phyloP scores from a whole-genome alignment of 1,140 invertebrate species.

The Sycobia sp. region DNA sequence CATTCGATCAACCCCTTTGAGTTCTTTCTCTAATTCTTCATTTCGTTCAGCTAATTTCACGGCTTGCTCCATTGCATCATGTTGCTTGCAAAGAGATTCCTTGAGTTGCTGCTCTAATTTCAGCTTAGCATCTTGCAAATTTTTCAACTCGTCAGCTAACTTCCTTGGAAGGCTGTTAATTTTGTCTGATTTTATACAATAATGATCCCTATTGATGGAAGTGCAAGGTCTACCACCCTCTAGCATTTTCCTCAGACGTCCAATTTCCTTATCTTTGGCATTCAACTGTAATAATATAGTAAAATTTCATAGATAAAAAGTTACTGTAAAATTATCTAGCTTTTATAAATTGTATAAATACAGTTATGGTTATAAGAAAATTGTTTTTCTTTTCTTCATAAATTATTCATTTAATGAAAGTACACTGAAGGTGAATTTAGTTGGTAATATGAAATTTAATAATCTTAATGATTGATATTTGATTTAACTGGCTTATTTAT shows the following conservation, averaged over 20 bases:
- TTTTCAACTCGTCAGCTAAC: slow-evolving; percentile 55
- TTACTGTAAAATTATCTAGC: background rate
- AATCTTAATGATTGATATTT: no score
- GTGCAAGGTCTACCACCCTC: slow-evolving; percentile 67
- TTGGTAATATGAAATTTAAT: no score
- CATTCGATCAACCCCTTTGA: slow-evolving; percentile 70
- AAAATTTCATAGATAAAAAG: background rate
- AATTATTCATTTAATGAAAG: no score
- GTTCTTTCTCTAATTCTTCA: slow-evolving; percentile 68
- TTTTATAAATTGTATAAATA: background rate
- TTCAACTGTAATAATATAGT: slow-evolving; percentile 43
- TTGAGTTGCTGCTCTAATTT: slow-evolving; percentile 66
- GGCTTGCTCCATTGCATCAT: slow-evolving; percentile 74
- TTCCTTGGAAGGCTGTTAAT: slow-evolving; percentile 43
- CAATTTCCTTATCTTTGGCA: slow-evolving; percentile 67
- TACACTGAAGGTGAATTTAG: no score
- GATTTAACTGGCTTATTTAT: no score
- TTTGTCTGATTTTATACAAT: slow-evolving; percentile 58
- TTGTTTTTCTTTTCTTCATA: no score
- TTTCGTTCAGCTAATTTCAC: slow-evolving; percentile 72
- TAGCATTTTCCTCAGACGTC: slow-evolving; percentile 66
- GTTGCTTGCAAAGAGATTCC: slow-evolving; percentile 70
- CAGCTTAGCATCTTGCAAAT: slow-evolving; percentile 63
- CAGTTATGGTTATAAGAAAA: background rate
- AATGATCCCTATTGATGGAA: slow-evolving; percentile 66